phyloP scores from a whole-genome alignment of 2,113 vertebrate species.

The Monopterus albus region DNA sequence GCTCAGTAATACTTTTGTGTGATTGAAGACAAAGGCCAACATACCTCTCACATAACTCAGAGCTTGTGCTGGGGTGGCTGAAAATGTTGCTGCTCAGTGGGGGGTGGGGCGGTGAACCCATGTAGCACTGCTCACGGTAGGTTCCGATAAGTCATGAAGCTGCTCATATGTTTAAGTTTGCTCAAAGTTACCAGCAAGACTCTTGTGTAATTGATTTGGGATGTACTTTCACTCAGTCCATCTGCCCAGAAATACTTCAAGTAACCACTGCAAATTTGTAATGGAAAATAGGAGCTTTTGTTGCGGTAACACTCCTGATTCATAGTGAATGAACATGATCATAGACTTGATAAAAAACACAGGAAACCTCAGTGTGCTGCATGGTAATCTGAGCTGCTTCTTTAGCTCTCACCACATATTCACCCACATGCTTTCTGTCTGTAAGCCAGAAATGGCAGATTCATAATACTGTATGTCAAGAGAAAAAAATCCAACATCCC shows the following conservation, averaged over 20 bases:
- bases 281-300: constrained; percentile 16
- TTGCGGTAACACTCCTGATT: constrained; percentile 35
- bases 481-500: constrained; percentile 35
- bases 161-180: constrained; percentile 8
- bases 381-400: neutral
- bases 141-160: constrained; percentile 13
- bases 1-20: constrained; percentile 52
- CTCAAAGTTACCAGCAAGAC: constrained; percentile 16
- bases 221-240: constrained; percentile 36
- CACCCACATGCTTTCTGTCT: constrained; percentile 13
- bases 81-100: constrained; percentile 53
- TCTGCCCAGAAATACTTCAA: constrained; percentile 41
- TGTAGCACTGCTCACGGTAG: constrained; percentile 10
- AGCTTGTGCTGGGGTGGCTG: constrained; percentile 48
- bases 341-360: constrained; percentile 27
- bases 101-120: constrained; percentile 20
- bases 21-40: constrained; percentile 50
- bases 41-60: constrained; percentile 69
- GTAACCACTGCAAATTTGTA: constrained; percentile 42
- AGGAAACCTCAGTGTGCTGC: constrained; percentile 19
- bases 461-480: constrained; percentile 53
- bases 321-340: constrained; percentile 13
- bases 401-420: constrained; percentile 30
- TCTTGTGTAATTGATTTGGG: constrained; percentile 33
- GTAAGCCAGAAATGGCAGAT: constrained; percentile 50